Base-by-base conservation (phyloP, 2,797 vertebrate species). In the Oreonectes daqikongensis region DNA sequence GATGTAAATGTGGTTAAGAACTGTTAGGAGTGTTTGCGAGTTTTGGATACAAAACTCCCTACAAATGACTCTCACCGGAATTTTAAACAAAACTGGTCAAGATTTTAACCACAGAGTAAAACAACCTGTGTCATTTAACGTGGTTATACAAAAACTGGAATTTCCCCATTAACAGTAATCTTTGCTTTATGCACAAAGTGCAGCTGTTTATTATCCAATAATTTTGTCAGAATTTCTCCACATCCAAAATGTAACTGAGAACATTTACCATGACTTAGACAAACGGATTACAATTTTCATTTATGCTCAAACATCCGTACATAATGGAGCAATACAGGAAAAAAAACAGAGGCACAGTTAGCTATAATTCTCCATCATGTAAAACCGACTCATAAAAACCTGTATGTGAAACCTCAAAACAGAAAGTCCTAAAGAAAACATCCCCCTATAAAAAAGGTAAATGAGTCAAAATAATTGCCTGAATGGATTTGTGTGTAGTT, bases 261-360 rank as follows among this genome's bases (percentile, higher is more conserved):
- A 55, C 12, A 22, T 14, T 30, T 7, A 42, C 20, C 20, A 40
- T 20, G 60, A 53, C 35, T 18, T 35, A 0, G 46, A n/a, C 24
- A 30, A 9, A 8, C 28, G 46, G 24, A 40, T 44, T 12, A 48
- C 42, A 65, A 6, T 42, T 28, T 20, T 26, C 10, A 55, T 35
- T 63, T 64, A 67, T 57, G 64, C 28, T 69, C 32, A 63, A 44
- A 68, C 38, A 53, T 50, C 38, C 57, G 4, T n/a, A 57, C 22
- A 46, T 38, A 76, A 57, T 22, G 42, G 26, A 70, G 52, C 35
- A 4, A 66, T 15, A 63, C 14, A 24, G n/a, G n/a, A n/a, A n/a
- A 60, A 38, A 26, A 32, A 38, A 35, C 52, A 59, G 65, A 75
- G 38, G 63, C 63, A 69, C 50, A 15, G 35, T 44, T 44, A 60